phyloP scores from a whole-genome alignment of 2,797 vertebrate genomes.

The Acrossocheilus fasciatus region DNA sequence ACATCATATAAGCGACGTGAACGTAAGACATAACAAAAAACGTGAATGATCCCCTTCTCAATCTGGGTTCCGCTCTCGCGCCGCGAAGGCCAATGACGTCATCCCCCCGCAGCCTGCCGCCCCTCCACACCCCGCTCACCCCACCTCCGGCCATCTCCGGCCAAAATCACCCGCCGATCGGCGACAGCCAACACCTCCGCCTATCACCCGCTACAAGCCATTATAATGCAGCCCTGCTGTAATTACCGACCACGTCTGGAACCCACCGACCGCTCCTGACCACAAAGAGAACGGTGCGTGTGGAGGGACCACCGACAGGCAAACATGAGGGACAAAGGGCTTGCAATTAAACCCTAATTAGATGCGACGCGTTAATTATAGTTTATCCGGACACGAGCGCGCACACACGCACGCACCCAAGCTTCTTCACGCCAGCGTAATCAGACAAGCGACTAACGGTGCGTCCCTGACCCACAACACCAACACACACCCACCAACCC shows the following conservation, averaged over 20 bases:
- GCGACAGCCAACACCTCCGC: slow-evolving; percentile 66
- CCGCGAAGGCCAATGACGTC: slow-evolving; percentile 78
- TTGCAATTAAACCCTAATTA: slow-evolving; percentile 60
- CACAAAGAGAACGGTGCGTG: slow-evolving; percentile 14
- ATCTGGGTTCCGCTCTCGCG: slow-evolving; percentile 18
- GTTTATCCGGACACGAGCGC: slow-evolving; percentile 41
- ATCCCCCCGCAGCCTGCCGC: slow-evolving; percentile 71
- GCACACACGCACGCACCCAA: background rate
- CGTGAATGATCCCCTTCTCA: background rate
- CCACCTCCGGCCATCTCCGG: slow-evolving; percentile 65
- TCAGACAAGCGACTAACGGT: slow-evolving; percentile 20
- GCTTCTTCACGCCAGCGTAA: slow-evolving; percentile 1
- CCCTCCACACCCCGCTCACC: slow-evolving; percentile 65
- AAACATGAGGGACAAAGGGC: slow-evolving; percentile 44
- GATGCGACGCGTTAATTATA: slow-evolving; percentile 60
- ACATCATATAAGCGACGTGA: background rate
- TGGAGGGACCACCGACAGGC: slow-evolving; percentile 15
- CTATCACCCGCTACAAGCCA: slow-evolving; percentile 65
- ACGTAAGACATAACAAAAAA: background rate
- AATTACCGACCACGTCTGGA: slow-evolving; percentile 10
- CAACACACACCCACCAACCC: slow-evolving; percentile 37
- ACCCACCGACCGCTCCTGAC: background rate
- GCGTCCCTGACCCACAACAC: slow-evolving; percentile 58
- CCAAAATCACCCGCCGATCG: slow-evolving; percentile 16
- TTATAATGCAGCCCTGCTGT: slow-evolving; percentile 53